Evolutionary conservation across 2,113 vertebrate species (phyloP).

Genomic region (Cygnus buccinator): DNA sequence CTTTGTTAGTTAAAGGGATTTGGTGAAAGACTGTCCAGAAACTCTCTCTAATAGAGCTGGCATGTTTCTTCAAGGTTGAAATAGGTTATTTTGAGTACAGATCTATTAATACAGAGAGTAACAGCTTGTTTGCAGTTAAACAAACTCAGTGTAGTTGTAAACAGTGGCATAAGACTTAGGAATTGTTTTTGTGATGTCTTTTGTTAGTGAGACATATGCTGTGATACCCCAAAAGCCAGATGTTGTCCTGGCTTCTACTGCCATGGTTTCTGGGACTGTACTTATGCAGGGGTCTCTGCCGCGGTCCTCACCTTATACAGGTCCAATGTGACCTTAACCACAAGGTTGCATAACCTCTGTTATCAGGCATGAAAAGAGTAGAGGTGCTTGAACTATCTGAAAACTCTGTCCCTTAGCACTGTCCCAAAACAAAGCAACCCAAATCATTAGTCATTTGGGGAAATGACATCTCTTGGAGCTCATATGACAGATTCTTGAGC

Average conservation of each 20-base stretch:
- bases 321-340: neutral
- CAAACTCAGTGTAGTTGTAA: neutral
- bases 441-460: accelerated
- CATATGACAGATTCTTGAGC: neutral
- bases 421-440: neutral
- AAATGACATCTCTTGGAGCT: neutral
- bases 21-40: neutral
- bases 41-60: neutral
- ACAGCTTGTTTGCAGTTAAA: neutral
- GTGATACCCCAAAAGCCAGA: neutral
- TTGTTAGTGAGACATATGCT: neutral
- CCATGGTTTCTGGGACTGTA: neutral
- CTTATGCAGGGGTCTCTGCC: neutral
- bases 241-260: neutral
- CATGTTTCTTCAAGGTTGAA: neutral
- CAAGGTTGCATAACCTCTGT: neutral
- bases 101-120: neutral
- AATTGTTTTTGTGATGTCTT: neutral
- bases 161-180: accelerated
- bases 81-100: neutral
- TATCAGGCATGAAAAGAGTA: accelerated
- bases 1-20: neutral
- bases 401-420: neutral
- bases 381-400: neutral
- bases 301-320: neutral